Evolutionary conservation across 2,797 vertebrate species (phyloP).

Genomic region (Lithobates pipiens): DNA sequence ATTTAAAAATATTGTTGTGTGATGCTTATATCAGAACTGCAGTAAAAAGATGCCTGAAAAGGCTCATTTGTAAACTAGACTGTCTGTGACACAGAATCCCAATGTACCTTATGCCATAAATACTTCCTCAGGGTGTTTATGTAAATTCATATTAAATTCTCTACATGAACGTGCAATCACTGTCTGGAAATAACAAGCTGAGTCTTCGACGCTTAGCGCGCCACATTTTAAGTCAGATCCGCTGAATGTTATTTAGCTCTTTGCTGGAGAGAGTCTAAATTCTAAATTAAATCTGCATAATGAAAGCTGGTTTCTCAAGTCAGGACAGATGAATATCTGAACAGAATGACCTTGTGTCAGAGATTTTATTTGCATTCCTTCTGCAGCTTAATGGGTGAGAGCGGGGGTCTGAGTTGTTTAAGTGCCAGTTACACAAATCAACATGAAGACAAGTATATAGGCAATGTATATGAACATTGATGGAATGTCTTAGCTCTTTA

Average conservation of each 20-base stretch:
- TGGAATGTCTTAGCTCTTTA: background rate
- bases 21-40: background rate
- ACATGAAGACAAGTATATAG: background rate
- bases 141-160: conserved; percentile 58
- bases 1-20: conserved; percentile 3
- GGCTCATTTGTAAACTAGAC: conserved; percentile 45
- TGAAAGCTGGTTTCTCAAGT: conserved; percentile 53
- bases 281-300: conserved; percentile 62
- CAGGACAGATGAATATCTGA: conserved; percentile 55
- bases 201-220: conserved; percentile 28
- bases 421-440: conserved; percentile 10
- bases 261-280: conserved; percentile 53
- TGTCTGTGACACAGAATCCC: conserved; percentile 45
- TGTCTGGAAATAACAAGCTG: conserved; percentile 55
- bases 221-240: conserved; percentile 54
- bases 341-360: conserved; percentile 43
- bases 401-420: conserved; percentile 25
- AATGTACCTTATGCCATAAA: conserved; percentile 53
- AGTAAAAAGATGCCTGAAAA: background rate
- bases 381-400: conserved; percentile 35
- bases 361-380: conserved; percentile 48
- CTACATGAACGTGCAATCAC: conserved; percentile 58
- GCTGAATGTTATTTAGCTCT: conserved; percentile 57
- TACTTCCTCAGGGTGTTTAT: conserved; percentile 58
- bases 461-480: background rate